Evolutionary conservation across 1,140 invertebrate genomes (phyloP).

Genomic region (Apis florea): DNA sequence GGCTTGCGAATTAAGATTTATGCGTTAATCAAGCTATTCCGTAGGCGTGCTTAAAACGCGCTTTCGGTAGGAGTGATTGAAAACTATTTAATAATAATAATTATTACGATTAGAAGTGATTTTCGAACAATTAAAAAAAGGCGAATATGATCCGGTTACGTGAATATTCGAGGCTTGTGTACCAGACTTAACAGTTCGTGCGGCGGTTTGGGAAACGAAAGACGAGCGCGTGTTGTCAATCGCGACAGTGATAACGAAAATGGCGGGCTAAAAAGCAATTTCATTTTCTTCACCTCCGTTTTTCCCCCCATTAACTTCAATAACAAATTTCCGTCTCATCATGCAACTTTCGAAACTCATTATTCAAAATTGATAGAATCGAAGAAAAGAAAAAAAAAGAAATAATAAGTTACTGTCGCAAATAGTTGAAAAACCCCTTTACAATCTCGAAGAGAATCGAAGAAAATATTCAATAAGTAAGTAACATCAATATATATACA

Average conservation of each 20-base stretch:
- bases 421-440: neutral
- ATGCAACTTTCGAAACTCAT: neutral
- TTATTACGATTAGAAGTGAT: too few relatives aligned
- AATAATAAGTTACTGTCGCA: neutral
- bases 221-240: constrained; percentile 8
- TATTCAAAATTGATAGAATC: neutral
- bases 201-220: neutral
- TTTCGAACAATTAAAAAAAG: too few relatives aligned
- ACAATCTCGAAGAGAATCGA: neutral
- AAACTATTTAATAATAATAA: too few relatives aligned
- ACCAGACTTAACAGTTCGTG: neutral
- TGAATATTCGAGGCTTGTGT: neutral
- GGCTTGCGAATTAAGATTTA: too few relatives aligned
- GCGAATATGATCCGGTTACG: too few relatives aligned
- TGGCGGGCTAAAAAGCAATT: neutral
- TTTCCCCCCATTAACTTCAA: neutral
- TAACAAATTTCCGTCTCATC: neutral
- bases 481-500: too few relatives aligned
- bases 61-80: too few relatives aligned
- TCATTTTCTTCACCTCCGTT: neutral
- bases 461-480: neutral
- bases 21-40: too few relatives aligned
- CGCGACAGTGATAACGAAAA: neutral
- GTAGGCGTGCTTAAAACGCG: too few relatives aligned
- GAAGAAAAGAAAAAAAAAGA: too few relatives aligned